Evolutionary conservation across 2,797 vertebrate species (phyloP).

Genomic region (Carduelis carduelis): DNA sequence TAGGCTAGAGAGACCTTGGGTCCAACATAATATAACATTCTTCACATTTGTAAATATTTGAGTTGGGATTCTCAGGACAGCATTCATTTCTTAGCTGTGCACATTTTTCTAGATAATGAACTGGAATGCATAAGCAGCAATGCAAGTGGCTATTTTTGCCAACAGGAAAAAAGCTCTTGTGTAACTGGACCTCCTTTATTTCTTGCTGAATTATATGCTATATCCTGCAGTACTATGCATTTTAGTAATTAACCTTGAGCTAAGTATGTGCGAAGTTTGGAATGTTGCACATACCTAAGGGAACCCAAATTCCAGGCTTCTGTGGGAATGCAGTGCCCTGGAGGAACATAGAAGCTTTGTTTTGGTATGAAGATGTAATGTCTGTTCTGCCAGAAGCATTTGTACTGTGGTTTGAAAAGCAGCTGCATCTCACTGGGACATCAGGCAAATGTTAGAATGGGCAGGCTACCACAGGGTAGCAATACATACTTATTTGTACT

Average conservation of each 20-base stretch:
- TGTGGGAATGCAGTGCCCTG: background rate
- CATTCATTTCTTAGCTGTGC: background rate
- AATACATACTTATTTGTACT: background rate
- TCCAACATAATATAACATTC: background rate
- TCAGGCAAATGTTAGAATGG: background rate
- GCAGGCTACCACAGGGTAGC: background rate
- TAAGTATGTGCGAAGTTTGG: background rate
- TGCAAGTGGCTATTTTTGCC: background rate
- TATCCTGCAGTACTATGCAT: background rate
- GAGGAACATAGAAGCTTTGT: background rate
- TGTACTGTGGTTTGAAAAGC: background rate
- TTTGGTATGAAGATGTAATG: background rate
- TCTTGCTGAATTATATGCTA: background rate
- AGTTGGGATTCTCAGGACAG: background rate
- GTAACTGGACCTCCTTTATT: background rate
- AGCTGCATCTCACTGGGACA: background rate
- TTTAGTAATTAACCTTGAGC: background rate
- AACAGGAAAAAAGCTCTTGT: background rate
- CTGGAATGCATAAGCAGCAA: background rate
- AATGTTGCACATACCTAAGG: background rate
- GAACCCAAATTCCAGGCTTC: background rate
- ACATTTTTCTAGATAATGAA: background rate
- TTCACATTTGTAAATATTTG: background rate
- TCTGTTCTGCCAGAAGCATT: background rate
- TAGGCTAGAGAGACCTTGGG: background rate